Evolutionary conservation across 2,797 vertebrate species (phyloP).

Genomic region (Euphonia xanthogaster): DNA sequence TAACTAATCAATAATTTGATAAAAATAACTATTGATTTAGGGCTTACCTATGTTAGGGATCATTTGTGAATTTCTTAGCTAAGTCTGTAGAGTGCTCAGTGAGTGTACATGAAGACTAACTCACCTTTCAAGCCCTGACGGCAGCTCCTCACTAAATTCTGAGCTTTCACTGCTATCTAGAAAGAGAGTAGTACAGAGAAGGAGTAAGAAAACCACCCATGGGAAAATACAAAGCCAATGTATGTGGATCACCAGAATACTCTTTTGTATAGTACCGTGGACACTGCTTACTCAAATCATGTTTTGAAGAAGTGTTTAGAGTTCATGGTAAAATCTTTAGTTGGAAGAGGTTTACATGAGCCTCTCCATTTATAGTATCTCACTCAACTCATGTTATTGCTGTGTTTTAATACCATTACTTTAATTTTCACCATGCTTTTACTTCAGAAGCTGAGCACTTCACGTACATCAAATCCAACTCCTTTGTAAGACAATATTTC

Average conservation of each 20-base stretch:
- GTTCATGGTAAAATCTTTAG: neutral
- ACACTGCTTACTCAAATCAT: neutral
- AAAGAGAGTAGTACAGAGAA: constrained; percentile 68
- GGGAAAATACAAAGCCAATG: neutral
- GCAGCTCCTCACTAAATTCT: constrained; percentile 90
- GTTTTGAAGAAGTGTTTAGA: neutral
- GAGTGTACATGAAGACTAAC: constrained; percentile 58
- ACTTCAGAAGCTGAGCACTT: neutral
- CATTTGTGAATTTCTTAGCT: constrained; percentile 5
- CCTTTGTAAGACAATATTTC: neutral
- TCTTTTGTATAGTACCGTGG: neutral
- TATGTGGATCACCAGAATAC: neutral
- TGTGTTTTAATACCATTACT: neutral
- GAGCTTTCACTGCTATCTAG: constrained; percentile 95
- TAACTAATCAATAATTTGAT: neutral
- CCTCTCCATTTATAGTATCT: neutral
- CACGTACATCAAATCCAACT: neutral
- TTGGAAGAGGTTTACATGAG: neutral
- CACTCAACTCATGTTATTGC: neutral
- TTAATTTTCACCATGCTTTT: neutral
- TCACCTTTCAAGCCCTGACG: constrained; percentile 91
- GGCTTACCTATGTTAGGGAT: neutral
- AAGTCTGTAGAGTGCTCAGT: constrained; percentile 11
- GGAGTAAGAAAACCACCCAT: constrained; percentile 52
- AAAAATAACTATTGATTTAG: neutral